Percentiles rank a stretch among this genome's conserved stretches.
phyloP scores from a whole-genome alignment of 2,113 vertebrate genomes.

The Siniperca chuatsi region DNA sequence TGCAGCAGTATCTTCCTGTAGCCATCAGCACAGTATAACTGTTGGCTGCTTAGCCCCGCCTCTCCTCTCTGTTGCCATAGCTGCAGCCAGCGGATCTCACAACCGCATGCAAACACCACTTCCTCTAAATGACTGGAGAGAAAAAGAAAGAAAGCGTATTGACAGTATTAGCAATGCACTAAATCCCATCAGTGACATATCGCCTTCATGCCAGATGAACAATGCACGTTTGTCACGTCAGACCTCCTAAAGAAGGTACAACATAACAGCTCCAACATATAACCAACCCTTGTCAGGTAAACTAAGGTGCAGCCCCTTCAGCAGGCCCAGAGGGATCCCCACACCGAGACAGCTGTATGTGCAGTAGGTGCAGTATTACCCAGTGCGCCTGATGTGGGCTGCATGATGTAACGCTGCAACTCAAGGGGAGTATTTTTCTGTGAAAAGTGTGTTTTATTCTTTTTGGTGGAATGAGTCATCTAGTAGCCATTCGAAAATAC shows the following conservation, averaged over 20 bases:
- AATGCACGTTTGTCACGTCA: neutral
- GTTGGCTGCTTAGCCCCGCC: constrained; percentile 89
- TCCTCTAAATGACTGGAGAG: constrained; percentile 89
- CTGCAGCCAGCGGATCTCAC: constrained; percentile 97
- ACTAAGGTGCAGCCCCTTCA: neutral
- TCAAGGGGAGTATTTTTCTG: neutral
- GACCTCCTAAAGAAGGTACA: neutral
- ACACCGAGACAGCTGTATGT: neutral
- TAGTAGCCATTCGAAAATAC: neutral
- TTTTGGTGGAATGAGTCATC: neutral
- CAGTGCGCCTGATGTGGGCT: too few species aligned
- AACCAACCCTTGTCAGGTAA: neutral
- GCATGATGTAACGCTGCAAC: neutral
- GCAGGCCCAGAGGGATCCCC: neutral
- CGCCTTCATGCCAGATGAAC: neutral
- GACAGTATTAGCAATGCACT: neutral
- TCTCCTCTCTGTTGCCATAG: constrained; percentile 95
- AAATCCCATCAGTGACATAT: neutral
- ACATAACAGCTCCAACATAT: neutral
- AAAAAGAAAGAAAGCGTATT: neutral
- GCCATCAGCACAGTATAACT: constrained; percentile 86
- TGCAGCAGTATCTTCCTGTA: constrained; percentile 85
- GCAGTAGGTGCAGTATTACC: neutral
- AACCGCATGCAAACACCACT: constrained; percentile 94
- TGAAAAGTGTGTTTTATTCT: neutral